Percentiles rank a stretch among this genome's conserved stretches.
Conservation (phyloP, 2,888 invertebrate species). For the Salticus scenicus region DNA sequence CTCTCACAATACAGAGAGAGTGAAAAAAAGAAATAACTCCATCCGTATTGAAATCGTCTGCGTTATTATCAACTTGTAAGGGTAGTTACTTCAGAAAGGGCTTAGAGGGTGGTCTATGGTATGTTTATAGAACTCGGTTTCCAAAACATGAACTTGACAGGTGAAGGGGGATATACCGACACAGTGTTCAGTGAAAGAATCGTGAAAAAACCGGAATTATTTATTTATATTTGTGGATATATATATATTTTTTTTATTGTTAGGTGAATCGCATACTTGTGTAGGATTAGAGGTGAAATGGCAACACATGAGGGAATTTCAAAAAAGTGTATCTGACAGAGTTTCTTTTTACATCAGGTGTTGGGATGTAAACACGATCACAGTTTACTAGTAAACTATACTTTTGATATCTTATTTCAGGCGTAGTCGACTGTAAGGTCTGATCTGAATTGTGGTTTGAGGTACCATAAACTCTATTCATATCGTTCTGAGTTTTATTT, state of each 20-base stretch:
- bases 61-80: slow-evolving; percentile 57
- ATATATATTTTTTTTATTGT: not conserved
- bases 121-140: slow-evolving; percentile 58
- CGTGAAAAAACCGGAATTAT: slow-evolving; percentile 39
- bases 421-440: too few species aligned
- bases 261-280: not conserved
- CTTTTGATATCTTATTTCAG: slow-evolving; percentile 13
- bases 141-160: slow-evolving; percentile 68
- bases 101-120: slow-evolving; percentile 58
- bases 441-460: too few species aligned
- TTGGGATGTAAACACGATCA: not conserved
- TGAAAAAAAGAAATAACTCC: slow-evolving; percentile 7
- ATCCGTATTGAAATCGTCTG: not conserved
- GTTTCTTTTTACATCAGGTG: not conserved
- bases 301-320: not conserved
- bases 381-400: not conserved
- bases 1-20: not conserved
- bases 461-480: too few species aligned
- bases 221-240: slow-evolving; percentile 41
- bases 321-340: not conserved
- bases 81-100: slow-evolving; percentile 30
- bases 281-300: not conserved
- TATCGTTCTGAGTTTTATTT: too few species aligned
- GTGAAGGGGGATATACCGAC: not conserved
- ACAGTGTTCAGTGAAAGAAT: not conserved